phyloP scores from a whole-genome alignment of 2,113 vertebrate genomes.

The Cavia aperea region DNA sequence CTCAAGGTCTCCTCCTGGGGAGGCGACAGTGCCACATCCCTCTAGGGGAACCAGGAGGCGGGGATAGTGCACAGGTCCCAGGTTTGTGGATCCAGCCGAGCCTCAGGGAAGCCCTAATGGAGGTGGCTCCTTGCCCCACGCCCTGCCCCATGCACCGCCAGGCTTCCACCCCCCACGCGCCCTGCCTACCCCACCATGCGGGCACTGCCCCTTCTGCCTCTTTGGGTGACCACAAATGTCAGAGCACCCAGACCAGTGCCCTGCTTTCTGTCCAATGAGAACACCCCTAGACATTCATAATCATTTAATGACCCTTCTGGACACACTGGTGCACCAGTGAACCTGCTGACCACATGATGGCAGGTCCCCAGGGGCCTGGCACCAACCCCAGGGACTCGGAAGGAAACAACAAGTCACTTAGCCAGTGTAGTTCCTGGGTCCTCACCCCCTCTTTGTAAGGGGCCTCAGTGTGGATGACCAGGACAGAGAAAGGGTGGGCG shows the following conservation, averaged over 20 bases:
- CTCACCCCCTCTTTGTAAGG: not conserved
- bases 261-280: not conserved
- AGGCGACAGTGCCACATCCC: not conserved
- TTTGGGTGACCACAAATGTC: not conserved
- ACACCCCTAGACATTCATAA: constrained; percentile 45
- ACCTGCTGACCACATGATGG: constrained; percentile 17
- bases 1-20: not conserved
- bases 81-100: not conserved
- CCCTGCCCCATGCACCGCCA: not conserved
- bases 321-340: constrained; percentile 58
- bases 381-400: not conserved
- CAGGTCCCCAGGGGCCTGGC: not conserved
- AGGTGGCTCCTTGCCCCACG: not conserved
- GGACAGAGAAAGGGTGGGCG: not conserved
- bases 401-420: not conserved
- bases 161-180: not conserved
- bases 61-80: not conserved
- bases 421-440: not conserved
- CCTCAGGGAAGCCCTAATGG: not conserved
- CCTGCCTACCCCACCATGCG: not conserved
- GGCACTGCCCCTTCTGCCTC: rapidly evolving
- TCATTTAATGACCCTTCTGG: constrained; percentile 76
- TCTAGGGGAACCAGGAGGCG: not conserved
- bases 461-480: not conserved
- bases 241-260: not conserved